Conservation (phyloP, 2,797 vertebrate genomes). For the Eurystomus glaucurus region DNA sequence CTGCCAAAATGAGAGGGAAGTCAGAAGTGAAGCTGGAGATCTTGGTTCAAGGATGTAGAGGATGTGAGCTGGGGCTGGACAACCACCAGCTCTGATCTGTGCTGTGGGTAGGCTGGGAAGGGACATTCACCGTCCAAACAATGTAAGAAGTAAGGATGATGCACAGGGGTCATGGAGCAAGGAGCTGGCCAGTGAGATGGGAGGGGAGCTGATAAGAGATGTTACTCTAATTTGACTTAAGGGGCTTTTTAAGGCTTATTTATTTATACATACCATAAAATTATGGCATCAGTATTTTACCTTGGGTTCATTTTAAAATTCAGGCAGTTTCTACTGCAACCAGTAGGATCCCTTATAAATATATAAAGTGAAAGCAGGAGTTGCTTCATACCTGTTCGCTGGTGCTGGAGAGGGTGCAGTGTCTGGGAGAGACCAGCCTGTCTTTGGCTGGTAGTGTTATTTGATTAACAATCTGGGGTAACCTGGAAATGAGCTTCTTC, state of each 20-base stretch:
- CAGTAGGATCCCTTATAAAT: background rate
- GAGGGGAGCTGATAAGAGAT: background rate
- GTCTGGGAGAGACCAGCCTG: background rate
- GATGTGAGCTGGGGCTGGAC: background rate
- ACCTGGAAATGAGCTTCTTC: background rate
- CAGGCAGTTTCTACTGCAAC: background rate
- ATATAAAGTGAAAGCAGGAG: background rate
- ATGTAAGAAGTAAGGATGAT: background rate
- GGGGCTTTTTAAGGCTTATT: background rate
- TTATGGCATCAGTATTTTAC: background rate
- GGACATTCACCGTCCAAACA: accelerated
- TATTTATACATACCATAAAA: background rate
- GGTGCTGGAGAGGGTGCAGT: background rate
- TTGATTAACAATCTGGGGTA: background rate
- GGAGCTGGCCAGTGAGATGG: background rate
- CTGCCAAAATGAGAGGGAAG: slow-evolving; percentile 35
- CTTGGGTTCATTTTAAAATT: background rate
- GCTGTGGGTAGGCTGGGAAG: background rate
- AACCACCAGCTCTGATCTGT: background rate
- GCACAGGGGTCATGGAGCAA: background rate
- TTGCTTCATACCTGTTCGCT: background rate
- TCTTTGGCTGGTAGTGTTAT: background rate
- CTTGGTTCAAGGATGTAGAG: background rate
- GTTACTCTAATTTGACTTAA: background rate
- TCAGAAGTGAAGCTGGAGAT: background rate